These are phyloP conservation scores for Siphlonurus alternatus DNA, from an alignment of 2,888 invertebrate species.

Conservation along the genomic window DNA sequence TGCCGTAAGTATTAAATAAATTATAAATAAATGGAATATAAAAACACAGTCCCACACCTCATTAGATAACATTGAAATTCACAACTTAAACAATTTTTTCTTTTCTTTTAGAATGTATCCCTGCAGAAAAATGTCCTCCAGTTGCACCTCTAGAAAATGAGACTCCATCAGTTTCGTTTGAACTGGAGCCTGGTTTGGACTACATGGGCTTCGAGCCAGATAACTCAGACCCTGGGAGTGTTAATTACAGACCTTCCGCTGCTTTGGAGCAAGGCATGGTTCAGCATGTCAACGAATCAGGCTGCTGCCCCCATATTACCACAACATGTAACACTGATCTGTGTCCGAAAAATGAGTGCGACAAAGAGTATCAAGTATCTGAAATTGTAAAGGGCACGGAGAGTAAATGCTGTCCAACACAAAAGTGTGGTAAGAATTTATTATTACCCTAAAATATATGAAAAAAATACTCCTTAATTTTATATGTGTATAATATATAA, in stretches of 20 bases:
- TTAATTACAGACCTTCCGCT: neutral
- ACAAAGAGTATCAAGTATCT: constrained; percentile 35
- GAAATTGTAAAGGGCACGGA: constrained; percentile 10
- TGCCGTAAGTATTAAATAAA: constrained; percentile 39
- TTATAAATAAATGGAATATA: neutral
- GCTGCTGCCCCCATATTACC: constrained; percentile 50
- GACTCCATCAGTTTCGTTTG: too few relatives aligned
- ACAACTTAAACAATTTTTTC: constrained; percentile 5
- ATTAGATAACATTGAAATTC: neutral
- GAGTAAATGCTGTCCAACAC: constrained; percentile 44
- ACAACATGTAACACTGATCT: neutral
- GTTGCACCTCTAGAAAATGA: constrained; percentile 18
- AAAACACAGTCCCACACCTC: neutral
- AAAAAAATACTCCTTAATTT: neutral
- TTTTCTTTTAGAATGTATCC: constrained; percentile 45
- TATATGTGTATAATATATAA: neutral
- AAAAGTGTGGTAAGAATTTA: constrained; percentile 40
- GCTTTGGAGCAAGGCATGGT: constrained; percentile 44
- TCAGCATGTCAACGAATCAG: constrained; percentile 36
- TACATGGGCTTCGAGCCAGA: neutral
- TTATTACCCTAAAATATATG: neutral
- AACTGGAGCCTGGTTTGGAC: neutral
- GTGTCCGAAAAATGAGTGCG: constrained; percentile 33
- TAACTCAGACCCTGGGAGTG: too few relatives aligned
- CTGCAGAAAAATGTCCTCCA: constrained; percentile 46